Evolutionary conservation across 1,140 invertebrate species (phyloP), one percentile per base, ranked within the genome.

Genomic region (Brachionus calyciflorus): DNA sequence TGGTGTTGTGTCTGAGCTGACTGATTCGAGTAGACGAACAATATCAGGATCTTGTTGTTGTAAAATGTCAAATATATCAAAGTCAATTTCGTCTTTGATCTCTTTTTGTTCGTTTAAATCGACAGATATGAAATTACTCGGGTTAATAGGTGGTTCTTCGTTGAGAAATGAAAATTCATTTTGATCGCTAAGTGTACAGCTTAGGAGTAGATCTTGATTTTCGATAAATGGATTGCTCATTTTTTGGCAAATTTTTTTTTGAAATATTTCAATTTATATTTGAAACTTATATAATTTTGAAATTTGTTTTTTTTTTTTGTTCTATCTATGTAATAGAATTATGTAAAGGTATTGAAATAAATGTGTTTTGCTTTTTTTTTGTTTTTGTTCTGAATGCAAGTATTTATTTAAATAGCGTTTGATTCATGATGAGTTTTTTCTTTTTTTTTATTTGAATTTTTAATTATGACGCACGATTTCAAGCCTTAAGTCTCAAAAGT

Each of bases 61-160:
- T 10, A 73, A 7, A 3, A 73, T 2, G 6, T 73, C 51, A 21
- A 73, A 73, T 40, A 73, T 51, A 33, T 73, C 33, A 9, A 73
- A 73, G n/a, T 73, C 46, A 9, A 55, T 55, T 24, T 73, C 69
- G 17, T 73, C 69, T 41, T 73, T 73, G 5, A 73, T 73, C 48
- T 70, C 68, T 70, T 70, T 51, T n/a, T 6, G 2, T 10, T 55
- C 69, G 26, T 30, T 73, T 4, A 41, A 21, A 3, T 53, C 44
- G 3, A 65, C 24, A 19, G 10, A 44, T 0, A 65, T 28, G 17
- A 65, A 65, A 6, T 10, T 65, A 37, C 37, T 28, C 2, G 60
- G 60, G 60, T 65, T 65, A 7, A 65, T 21, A 28, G 57, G 40
- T 40, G 60, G 19, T 17, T 65, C 37, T 4, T 10, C 19, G 9